Percentiles rank a stretch among this genome's conserved stretches.
Conservation (phyloP, 1,140 invertebrate species). For the Acromyrmex charruanus region DNA sequence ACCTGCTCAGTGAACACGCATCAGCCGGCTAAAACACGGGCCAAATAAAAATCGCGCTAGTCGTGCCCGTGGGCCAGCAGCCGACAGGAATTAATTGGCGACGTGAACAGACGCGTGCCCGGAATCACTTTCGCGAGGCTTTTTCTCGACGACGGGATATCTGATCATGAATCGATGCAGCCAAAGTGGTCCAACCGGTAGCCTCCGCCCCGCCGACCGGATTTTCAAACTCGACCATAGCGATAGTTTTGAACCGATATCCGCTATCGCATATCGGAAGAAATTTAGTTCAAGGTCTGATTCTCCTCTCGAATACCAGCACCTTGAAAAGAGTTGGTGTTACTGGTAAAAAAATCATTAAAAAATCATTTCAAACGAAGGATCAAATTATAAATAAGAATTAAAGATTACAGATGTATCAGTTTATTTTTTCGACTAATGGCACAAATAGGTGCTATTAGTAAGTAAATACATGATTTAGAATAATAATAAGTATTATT, state of each 20-base stretch:
- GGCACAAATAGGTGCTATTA: not conserved
- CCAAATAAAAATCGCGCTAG: conserved; percentile 68
- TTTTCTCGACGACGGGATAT: conserved; percentile 64
- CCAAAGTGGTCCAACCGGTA: conserved; percentile 38
- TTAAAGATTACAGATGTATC: not conserved
- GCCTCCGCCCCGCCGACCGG: conserved; percentile 29
- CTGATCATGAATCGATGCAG: conserved; percentile 43
- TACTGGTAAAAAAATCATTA: not conserved
- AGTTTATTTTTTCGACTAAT: not conserved
- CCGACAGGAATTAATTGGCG: conserved; percentile 69
- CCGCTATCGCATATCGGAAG: conserved; percentile 17
- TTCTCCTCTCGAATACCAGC: not conserved
- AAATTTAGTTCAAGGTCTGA: conserved; percentile 44
- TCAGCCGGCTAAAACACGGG: conserved; percentile 10
- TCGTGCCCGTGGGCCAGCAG: conserved; percentile 48
- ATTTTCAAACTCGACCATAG: conserved; percentile 45
- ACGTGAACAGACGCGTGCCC: conserved; percentile 68
- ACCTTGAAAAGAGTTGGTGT: not conserved
- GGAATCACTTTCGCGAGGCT: conserved; percentile 70
- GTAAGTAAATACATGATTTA: not conserved
- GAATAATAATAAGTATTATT: not conserved
- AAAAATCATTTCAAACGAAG: not conserved
- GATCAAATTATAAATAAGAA: not conserved
- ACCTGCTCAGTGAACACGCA: conserved; percentile 51
- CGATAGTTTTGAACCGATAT: conserved; percentile 50